Base-by-base conservation (phyloP, 2,888 invertebrate genomes). In the Pristionchus exspectatus region DNA sequence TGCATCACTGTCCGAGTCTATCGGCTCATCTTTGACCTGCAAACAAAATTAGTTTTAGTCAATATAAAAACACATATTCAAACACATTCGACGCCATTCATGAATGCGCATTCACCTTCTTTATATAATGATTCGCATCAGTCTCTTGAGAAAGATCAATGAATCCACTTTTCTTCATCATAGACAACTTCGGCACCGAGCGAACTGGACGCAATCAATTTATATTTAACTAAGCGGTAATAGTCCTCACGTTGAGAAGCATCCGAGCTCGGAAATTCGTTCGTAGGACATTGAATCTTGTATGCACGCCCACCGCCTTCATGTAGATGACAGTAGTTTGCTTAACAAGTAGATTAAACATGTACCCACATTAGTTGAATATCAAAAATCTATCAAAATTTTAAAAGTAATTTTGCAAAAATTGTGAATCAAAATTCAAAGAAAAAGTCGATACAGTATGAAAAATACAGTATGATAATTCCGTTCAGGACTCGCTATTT, bases 301-400 rank as follows among this genome's bases (percentile, higher is more conserved):
- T 59, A 85, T 33, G 84, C 84, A 4, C 56, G 84, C 24, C 84
- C 84, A 24, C 59, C 59, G 9, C 84, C 84, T 56, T 85, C 84
- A 85, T 85, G 84, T 21, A 85, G 30, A 59, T 85, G 84, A 85
- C 84, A 85, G 50, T 85, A 85, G 59, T 85, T 59, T 7, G 84
- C 84, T 85, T 9, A 85, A 85, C 30, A 59, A 9, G 44, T 12
- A 50, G 44, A 59, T 7, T 24, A n/a, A 63, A 63, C 63, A 59
- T 21, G 59, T 59, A 59, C 59, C 1, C 30, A 10, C n/a, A 69
- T 27, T 24, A n/a, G 16, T 56, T 21, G 2, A 24, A 59, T 50
- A 59, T 2, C 9, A 56, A 56, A 56, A 56, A 16, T 7, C 54
- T 54, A 54, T 7, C 54, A 54, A 66, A 66, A 24, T n/a, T n/a